Conservation (phyloP, 2,888 invertebrate genomes). For the Pimpla rufipes region DNA sequence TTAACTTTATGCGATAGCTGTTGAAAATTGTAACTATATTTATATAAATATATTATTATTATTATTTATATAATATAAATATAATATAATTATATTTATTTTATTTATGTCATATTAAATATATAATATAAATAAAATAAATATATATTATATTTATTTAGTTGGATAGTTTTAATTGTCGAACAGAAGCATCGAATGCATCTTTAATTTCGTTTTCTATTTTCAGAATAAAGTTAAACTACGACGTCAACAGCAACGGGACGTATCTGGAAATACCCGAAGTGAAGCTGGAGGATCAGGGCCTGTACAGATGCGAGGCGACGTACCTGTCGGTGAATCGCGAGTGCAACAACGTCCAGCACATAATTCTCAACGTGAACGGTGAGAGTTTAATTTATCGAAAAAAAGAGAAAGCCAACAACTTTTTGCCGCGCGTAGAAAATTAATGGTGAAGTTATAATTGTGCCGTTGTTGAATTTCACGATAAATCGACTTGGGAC, state of each 20-base stretch:
- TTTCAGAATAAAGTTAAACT: conserved; percentile 90
- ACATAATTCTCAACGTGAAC: conserved; percentile 92
- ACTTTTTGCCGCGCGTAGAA: not conserved
- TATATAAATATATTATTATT: too few relatives aligned
- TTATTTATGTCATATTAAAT: too few relatives aligned
- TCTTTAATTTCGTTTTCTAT: conserved; percentile 10
- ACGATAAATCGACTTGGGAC: conserved; percentile 1
- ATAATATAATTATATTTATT: too few relatives aligned
- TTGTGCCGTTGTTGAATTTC: not conserved
- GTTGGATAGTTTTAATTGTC: too few relatives aligned
- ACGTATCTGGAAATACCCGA: conserved; percentile 90
- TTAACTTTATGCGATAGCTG: too few relatives aligned
- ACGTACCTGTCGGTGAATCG: conserved; percentile 91
- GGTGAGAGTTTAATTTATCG: conserved; percentile 87
- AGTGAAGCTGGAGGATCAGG: conserved; percentile 91
- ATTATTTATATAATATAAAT: too few relatives aligned
- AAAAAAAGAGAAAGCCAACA: not conserved
- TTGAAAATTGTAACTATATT: too few relatives aligned
- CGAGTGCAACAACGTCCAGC: conserved; percentile 93
- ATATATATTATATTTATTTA: too few relatives aligned
- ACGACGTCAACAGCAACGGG: conserved; percentile 88
- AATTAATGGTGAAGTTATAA: not conserved
- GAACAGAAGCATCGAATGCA: not conserved
- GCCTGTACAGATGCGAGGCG: conserved; percentile 93
- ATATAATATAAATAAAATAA: too few relatives aligned